These are phyloP conservation scores for Epirrhoe tristata DNA, from an alignment of 2,888 invertebrate genomes.

Conservation along the genomic window DNA sequence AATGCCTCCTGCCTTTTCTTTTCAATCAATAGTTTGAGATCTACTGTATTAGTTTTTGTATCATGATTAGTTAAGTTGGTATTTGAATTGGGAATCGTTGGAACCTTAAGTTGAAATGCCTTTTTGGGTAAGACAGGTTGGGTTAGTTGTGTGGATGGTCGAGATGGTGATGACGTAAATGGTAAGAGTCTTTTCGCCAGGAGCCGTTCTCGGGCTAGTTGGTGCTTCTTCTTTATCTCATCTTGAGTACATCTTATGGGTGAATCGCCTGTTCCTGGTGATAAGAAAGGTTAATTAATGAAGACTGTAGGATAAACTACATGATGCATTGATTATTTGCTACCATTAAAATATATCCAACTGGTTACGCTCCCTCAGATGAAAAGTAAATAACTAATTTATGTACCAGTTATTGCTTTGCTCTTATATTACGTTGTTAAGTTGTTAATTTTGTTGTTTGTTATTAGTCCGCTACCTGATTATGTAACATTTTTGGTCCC, in stretches of 20 bases:
- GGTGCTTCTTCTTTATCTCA: slow-evolving; percentile 87
- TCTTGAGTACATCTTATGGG: slow-evolving; percentile 83
- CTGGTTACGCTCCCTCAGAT: too few relatives aligned
- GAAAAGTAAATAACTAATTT: too few relatives aligned
- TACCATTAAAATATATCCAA: too few relatives aligned
- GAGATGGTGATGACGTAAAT: slow-evolving; percentile 65
- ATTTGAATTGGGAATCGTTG: slow-evolving; percentile 43
- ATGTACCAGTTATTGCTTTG: too few relatives aligned
- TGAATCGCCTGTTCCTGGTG: slow-evolving; percentile 64
- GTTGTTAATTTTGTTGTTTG: too few relatives aligned
- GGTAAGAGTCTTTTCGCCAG: slow-evolving; percentile 80
- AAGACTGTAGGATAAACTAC: background rate
- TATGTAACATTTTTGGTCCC: too few relatives aligned
- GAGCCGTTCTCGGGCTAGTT: slow-evolving; percentile 85
- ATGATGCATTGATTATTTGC: too few relatives aligned
- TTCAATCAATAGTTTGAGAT: slow-evolving; percentile 72
- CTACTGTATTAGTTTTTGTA: slow-evolving; percentile 43
- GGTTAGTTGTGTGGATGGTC: slow-evolving; percentile 28
- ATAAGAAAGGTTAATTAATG: background rate
- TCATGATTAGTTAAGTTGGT: slow-evolving; percentile 36
- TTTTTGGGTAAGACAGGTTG: slow-evolving; percentile 47
- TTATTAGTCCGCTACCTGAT: too few relatives aligned
- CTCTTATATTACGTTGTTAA: too few relatives aligned
- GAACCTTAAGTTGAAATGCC: slow-evolving; percentile 63
- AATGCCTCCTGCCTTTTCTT: slow-evolving; percentile 80